A percentile compares a stretch with the other conserved stretches of the same genome.
phyloP scores from a whole-genome alignment of 2,113 vertebrate genomes.

The Pterocles gutturalis region DNA sequence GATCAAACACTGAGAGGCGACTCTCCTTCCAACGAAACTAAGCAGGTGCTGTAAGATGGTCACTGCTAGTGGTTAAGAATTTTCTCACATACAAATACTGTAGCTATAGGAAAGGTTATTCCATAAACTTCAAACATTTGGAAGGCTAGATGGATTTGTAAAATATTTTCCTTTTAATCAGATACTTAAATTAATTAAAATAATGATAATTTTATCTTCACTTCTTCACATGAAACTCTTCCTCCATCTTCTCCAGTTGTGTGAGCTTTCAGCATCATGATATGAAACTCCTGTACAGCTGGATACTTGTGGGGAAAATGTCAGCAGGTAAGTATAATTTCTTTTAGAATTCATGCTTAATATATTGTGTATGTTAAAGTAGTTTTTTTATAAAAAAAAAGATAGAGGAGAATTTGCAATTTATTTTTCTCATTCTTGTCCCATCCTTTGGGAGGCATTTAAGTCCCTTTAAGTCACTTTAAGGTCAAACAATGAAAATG shows the following conservation, averaged over 20 bases:
- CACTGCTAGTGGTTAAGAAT: background rate
- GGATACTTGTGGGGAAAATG: background rate
- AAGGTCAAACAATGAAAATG: background rate
- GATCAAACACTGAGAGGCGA: background rate
- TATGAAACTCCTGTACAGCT: background rate
- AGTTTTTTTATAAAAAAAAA: background rate
- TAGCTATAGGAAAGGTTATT: background rate
- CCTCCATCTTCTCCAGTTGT: background rate
- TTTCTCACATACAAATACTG: background rate
- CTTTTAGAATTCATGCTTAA: background rate
- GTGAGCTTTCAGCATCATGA: background rate
- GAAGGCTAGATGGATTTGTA: background rate
- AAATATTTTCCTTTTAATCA: background rate
- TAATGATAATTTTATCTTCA: background rate
- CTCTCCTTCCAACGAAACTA: background rate
- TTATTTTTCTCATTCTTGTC: background rate
- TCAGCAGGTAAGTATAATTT: background rate
- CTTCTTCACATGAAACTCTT: background rate
- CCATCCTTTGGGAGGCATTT: background rate
- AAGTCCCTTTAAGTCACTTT: background rate
- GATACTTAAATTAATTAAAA: background rate
- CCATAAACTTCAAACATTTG: background rate
- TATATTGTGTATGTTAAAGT: background rate
- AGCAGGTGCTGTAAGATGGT: background rate
- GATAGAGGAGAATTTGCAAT: background rate